Conservation (phyloP, 2,113 vertebrate genomes). For the Rhinichthys klamathensis region DNA sequence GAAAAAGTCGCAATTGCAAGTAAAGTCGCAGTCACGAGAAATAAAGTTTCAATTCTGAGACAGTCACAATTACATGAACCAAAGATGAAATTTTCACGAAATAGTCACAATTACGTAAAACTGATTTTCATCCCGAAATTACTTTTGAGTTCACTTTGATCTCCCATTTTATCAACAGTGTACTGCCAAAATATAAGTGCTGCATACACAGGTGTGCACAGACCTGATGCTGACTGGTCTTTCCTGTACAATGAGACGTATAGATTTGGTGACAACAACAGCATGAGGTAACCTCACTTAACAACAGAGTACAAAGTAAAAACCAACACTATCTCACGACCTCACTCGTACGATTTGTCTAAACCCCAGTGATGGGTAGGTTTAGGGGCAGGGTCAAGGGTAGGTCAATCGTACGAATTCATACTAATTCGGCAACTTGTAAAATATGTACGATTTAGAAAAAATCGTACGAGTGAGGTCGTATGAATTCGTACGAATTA, state of each 20-base stretch:
- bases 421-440: no score
- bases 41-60: neutral
- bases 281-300: slow-evolving; percentile 32
- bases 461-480: no score
- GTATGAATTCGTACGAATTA: no score
- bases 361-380: no score
- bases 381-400: no score
- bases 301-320: neutral
- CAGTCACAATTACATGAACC: neutral
- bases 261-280: neutral
- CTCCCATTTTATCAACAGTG: slow-evolving; percentile 24
- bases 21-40: neutral
- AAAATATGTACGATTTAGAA: no score
- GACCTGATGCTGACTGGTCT: slow-evolving; percentile 27
- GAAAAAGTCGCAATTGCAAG: neutral
- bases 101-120: neutral
- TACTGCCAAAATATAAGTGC: slow-evolving; percentile 36
- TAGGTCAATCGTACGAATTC: no score
- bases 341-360: no score
- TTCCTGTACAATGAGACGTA: slow-evolving; percentile 45
- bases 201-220: slow-evolving; percentile 10
- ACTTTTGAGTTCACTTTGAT: neutral
- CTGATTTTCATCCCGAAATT: neutral
- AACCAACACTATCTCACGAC: no score
- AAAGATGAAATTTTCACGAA: neutral